phyloP scores from a whole-genome alignment of 2,797 vertebrate genomes.

The Poeciliopsis gracilis region DNA sequence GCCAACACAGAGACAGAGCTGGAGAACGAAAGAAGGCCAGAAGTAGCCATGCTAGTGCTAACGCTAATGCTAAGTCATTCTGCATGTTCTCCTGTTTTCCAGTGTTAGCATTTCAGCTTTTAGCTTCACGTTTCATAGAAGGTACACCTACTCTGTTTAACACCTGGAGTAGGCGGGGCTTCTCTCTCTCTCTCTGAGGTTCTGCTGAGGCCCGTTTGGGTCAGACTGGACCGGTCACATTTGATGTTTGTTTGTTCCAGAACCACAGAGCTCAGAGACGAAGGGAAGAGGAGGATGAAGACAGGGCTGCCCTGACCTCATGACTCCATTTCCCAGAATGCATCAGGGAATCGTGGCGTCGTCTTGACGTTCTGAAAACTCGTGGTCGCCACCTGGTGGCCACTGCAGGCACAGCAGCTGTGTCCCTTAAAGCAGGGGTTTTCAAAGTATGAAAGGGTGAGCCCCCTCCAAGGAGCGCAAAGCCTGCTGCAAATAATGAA shows the following conservation, averaged over 20 bases:
- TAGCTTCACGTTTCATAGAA: too few relatives aligned
- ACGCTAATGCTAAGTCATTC: too few relatives aligned
- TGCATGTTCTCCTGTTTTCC: too few relatives aligned
- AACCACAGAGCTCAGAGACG: slow-evolving; percentile 5
- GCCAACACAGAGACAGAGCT: too few relatives aligned
- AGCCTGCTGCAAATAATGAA: too few relatives aligned
- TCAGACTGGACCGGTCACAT: neutral
- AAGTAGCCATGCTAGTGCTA: too few relatives aligned
- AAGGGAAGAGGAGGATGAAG: neutral
- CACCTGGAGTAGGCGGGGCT: too few relatives aligned
- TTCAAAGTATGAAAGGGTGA: too few relatives aligned
- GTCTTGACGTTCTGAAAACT: neutral
- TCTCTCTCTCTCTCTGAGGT: neutral
- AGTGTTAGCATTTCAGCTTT: too few relatives aligned
- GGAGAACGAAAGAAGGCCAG: too few relatives aligned
- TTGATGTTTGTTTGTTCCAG: slow-evolving; percentile 20
- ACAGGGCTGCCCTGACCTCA: slow-evolving; percentile 4
- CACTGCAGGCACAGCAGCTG: neutral
- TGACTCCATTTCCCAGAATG: slow-evolving; percentile 31
- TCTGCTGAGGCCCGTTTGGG: neutral
- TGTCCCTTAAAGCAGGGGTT: neutral
- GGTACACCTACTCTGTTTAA: too few relatives aligned
- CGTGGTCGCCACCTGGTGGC: neutral
- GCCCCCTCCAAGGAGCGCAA: too few relatives aligned
- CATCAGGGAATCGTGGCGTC: slow-evolving; percentile 11